A percentile compares a stretch with the other conserved stretches of the same genome.
Evolutionary conservation across 2,888 invertebrate genomes (phyloP).

Genomic region (Orthosia gothica): DNA sequence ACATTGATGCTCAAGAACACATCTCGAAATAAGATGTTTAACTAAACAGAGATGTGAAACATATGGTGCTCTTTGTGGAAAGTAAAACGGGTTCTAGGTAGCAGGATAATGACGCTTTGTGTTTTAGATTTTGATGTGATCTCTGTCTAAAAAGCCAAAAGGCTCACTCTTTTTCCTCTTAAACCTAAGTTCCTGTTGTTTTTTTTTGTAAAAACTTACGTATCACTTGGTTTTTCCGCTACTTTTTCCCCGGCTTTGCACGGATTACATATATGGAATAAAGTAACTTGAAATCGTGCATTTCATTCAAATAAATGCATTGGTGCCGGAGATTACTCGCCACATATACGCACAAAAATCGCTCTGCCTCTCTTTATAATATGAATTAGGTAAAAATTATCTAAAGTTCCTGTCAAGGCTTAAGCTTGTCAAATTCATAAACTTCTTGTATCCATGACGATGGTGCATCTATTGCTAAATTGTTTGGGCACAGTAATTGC

Average conservation of each 20-base stretch:
- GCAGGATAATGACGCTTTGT: conserved; percentile 30
- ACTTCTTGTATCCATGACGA: not conserved
- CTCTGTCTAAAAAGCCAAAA: too few relatives aligned
- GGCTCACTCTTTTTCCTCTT: not conserved
- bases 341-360: too few relatives aligned
- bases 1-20: conserved; percentile 74
- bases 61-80: conserved; percentile 42
- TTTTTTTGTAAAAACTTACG: not conserved
- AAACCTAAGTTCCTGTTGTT: not conserved
- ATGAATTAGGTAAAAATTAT: too few relatives aligned
- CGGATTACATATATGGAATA: too few relatives aligned
- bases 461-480: not conserved
- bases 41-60: conserved; percentile 30
- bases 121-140: not conserved
- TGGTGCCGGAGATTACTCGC: too few relatives aligned
- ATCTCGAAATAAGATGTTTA: conserved; percentile 66
- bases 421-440: not conserved
- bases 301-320: too few relatives aligned
- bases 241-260: too few relatives aligned
- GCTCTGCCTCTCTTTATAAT: too few relatives aligned
- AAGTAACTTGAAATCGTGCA: too few relatives aligned
- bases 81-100: conserved; percentile 39
- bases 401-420: not conserved
- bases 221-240: too few relatives aligned
- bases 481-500: not conserved